Evolutionary conservation across 2,888 invertebrate genomes (phyloP), one percentile per base, ranked within the genome.

Genomic region (Synergus japonicus): DNA sequence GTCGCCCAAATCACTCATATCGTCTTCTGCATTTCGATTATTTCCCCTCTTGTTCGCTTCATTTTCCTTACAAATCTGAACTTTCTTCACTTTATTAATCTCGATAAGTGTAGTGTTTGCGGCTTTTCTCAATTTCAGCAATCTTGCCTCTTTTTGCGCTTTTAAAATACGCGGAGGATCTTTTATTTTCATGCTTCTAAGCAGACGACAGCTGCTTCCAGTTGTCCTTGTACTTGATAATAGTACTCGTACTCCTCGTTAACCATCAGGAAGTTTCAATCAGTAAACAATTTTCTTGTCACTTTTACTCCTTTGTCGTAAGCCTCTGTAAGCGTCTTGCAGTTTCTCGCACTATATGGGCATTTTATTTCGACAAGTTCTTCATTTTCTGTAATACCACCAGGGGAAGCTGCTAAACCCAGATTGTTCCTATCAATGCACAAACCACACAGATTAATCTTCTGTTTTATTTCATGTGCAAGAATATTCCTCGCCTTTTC

Each of bases 291-390:
- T 12, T 18, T 60, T 22, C 0, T 22, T 1, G 12, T 60, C 22
- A 12, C 60, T 60, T 4, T 46, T 15, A 46, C 13, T 46, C 46
- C 46, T 46, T 1, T 13, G 46, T 46, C 46, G 13, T 13, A 46
- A 13, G 46, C 46, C 0, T 46, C 46, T 4, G 13, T 46, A 13
- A 46, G 46, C 22, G 22, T 29, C 2, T 46, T 2, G 2, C 12
- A 13, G 22, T 76, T 58, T 79, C 64, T 73, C 7, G 79, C 78
- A 15, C 73, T 69, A 80, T 37, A 81, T 3, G 81, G 83, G 65
- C 81, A 81, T 66, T 84, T 83, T 13, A 84, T 83, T 79, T 83
- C 84, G 18, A 83, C 44, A 49, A 78, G 76, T 22, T 76, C 64
- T 54, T 76, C 64, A 58, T 77, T 69, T 18, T 67, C 54, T 15